Percentiles rank a stretch among this genome's conserved stretches.
These are phyloP conservation scores for Aelia acuminata DNA, from an alignment of 2,888 invertebrate species.

Conservation along the genomic window DNA sequence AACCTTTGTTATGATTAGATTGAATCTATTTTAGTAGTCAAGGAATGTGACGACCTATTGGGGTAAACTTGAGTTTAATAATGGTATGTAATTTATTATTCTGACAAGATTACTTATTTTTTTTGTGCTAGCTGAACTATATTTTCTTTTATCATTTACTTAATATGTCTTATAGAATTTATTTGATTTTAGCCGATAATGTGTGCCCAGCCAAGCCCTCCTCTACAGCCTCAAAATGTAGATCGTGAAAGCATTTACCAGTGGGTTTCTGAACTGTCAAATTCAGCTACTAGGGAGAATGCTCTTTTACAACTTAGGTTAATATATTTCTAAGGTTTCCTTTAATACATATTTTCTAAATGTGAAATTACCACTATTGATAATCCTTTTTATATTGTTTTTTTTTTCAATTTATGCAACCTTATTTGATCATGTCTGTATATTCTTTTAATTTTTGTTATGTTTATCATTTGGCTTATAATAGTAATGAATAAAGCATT, in stretches of 20 bases:
- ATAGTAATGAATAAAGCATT: too few relatives aligned
- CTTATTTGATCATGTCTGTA: neutral
- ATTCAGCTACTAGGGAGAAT: slow-evolving; percentile 94
- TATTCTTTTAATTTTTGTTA: neutral
- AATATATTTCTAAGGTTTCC: neutral
- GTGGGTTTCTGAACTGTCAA: slow-evolving; percentile 93
- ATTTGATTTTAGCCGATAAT: slow-evolving; percentile 54
- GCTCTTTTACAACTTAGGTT: slow-evolving; percentile 95
- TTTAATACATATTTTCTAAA: too few relatives aligned
- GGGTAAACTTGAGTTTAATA: neutral
- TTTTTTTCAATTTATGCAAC: neutral
- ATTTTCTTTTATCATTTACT: neutral
- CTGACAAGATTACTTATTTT: neutral
- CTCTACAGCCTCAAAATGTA: slow-evolving; percentile 76
- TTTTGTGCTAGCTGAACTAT: neutral
- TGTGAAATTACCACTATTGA: neutral
- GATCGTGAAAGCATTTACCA: slow-evolving; percentile 92
- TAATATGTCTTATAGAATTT: neutral
- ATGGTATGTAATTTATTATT: neutral
- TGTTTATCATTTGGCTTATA: too few relatives aligned
- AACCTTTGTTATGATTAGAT: neutral
- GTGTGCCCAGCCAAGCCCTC: slow-evolving; percentile 82
- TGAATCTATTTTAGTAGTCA: neutral
- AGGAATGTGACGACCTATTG: slow-evolving; percentile 7
- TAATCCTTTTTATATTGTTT: neutral